Evolutionary conservation across 1,140 invertebrate genomes (phyloP).

Genomic region (Agraylea sexmaculata): DNA sequence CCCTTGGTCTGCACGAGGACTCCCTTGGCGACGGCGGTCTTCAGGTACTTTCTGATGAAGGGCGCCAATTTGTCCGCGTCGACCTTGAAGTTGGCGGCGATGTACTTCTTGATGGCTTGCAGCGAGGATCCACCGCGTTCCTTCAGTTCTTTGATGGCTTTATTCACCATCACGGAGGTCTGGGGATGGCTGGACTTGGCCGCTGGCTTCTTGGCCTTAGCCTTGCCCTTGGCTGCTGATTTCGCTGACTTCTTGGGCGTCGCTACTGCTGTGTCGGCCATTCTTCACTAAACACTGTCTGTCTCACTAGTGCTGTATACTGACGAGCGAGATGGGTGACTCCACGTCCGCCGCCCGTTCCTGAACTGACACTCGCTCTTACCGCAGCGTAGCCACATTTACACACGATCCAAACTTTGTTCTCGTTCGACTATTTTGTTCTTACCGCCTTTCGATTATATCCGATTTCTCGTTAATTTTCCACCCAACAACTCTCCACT

Average conservation of each 20-base stretch:
- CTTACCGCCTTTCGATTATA: too few relatives aligned
- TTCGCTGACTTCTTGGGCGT: conserved; percentile 7
- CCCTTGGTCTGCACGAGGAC: conserved; percentile 48
- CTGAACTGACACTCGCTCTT: too few relatives aligned
- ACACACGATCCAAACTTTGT: too few relatives aligned
- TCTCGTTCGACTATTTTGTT: too few relatives aligned
- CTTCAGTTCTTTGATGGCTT: conserved; percentile 47
- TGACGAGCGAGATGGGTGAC: too few relatives aligned
- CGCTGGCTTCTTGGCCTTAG: conserved; percentile 32
- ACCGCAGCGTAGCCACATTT: too few relatives aligned
- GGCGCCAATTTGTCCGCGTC: conserved; percentile 45
- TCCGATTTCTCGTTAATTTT: too few relatives aligned
- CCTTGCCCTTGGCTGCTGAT: conserved; percentile 9
- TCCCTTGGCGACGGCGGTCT: conserved; percentile 42
- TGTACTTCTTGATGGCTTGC: conserved; percentile 53
- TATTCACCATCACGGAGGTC: conserved; percentile 43
- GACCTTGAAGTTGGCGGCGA: conserved; percentile 43
- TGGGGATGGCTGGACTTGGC: conserved; percentile 36
- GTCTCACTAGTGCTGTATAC: too few relatives aligned
- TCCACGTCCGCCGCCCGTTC: too few relatives aligned
- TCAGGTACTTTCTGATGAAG: conserved; percentile 51
- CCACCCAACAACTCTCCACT: too few relatives aligned
- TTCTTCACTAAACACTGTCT: too few relatives aligned
- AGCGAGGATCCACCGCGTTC: conserved; percentile 48
- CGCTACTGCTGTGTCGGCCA: conserved; percentile 12